These are phyloP conservation scores for Sialia sialis DNA, from an alignment of 2,113 vertebrate genomes.

Conservation along the genomic window DNA sequence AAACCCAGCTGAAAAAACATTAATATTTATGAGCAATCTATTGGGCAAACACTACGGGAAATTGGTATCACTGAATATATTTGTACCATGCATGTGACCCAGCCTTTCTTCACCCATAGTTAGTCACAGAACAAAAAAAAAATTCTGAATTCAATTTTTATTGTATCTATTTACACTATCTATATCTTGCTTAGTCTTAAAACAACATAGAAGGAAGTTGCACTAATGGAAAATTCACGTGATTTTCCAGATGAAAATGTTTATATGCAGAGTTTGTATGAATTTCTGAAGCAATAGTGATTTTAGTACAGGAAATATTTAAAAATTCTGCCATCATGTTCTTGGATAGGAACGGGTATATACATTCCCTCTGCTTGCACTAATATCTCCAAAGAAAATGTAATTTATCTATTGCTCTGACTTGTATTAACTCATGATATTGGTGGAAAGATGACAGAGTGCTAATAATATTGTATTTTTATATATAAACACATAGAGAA, in stretches of 20 bases:
- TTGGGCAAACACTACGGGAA: background rate
- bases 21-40: constrained; percentile 27
- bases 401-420: background rate
- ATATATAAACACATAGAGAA: background rate
- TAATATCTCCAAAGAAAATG: background rate
- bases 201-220: background rate
- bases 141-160: background rate
- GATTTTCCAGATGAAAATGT: background rate
- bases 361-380: background rate
- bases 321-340: background rate
- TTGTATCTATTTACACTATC: background rate
- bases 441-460: background rate
- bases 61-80: background rate
- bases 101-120: background rate
- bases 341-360: background rate
- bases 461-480: constrained; percentile 8
- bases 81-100: background rate
- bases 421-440: background rate
- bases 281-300: background rate
- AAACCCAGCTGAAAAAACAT: background rate
- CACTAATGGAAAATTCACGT: background rate
- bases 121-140: background rate
- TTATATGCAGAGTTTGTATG: background rate
- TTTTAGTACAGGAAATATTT: background rate
- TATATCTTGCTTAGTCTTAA: background rate